Evolutionary conservation across 2,797 vertebrate species (phyloP), one percentile per base, ranked within the genome.

Genomic region (Paramormyrops hopkinsi): DNA sequence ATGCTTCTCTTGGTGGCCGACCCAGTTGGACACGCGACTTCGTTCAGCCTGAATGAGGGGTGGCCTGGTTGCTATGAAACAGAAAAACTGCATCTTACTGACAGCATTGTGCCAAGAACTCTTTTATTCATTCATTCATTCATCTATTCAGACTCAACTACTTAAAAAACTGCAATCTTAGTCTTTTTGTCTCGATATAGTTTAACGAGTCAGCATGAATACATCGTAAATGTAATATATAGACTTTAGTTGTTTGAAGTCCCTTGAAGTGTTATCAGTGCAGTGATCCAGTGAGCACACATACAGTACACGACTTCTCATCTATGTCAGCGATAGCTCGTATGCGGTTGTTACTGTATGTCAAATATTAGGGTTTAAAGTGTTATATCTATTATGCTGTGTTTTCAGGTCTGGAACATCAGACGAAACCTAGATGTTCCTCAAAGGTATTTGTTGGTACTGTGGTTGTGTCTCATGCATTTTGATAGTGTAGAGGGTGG

Each of bases 51-150:
- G n/a, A 50, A 50, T 48, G 46, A 84, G n/a, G 4, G 82, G 19
- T 51, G 46, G 4, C 82, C 9, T 2, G 44, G 82, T 48, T 84
- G 82, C 82, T 84, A 51, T 50, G 82, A 51, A 48, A 48, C 48
- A 25, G n/a, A 51, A 84, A 84, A 84, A 50, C 73, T 51, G 82
- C 82, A 84, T 48, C n/a, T 51, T 84, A 48, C 46, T 84, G 82
- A 86, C 83, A 51, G 50, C 50, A 86, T 14, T 51, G 83, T 86
- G 48, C 50, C 22, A 25, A 51, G 22, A 6, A 17, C 50, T 51
- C 46, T n/a, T 84, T 84, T 22, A 73, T 73, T 73, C 33, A 37
- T 79, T 79, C 17, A 79, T 79, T 44, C 73, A 79, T 79, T n/a
- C 76, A 79, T 8, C 29, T 41, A 86, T 25, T 86, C 76, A 79